phyloP scores from a whole-genome alignment of 2,888 invertebrate species.

The Rutpela maculata region DNA sequence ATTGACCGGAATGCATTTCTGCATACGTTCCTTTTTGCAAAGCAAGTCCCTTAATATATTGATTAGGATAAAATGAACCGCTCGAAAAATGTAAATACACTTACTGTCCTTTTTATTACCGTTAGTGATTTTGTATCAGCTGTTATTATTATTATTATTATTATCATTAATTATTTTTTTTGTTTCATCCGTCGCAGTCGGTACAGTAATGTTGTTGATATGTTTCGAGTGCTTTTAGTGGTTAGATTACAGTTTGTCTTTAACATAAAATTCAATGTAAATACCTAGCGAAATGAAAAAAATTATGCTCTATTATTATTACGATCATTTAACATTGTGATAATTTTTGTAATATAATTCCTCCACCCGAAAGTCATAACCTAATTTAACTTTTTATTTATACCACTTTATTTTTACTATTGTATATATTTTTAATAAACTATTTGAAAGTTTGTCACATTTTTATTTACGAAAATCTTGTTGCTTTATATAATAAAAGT shows the following conservation, averaged over 20 bases:
- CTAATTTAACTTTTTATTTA: slow-evolving; percentile 60
- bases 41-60: slow-evolving; percentile 48
- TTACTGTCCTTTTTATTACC: slow-evolving; percentile 49
- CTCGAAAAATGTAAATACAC: slow-evolving; percentile 57
- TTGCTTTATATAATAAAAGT: slow-evolving; percentile 52
- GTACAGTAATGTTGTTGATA: slow-evolving; percentile 62
- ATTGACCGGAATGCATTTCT: slow-evolving; percentile 71
- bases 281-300: slow-evolving; percentile 66
- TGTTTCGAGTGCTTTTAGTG: slow-evolving; percentile 62
- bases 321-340: slow-evolving; percentile 60
- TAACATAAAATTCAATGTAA: slow-evolving; percentile 66
- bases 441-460: slow-evolving; percentile 44
- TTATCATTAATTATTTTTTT: neutral
- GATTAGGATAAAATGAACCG: slow-evolving; percentile 28
- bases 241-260: slow-evolving; percentile 65
- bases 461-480: slow-evolving; percentile 50
- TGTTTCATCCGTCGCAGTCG: slow-evolving; percentile 14
- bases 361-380: slow-evolving; percentile 61
- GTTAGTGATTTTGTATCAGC: slow-evolving; percentile 27
- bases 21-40: slow-evolving; percentile 61
- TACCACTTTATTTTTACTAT: slow-evolving; percentile 49
- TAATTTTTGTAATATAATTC: slow-evolving; percentile 59
- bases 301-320: slow-evolving; percentile 60
- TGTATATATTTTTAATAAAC: slow-evolving; percentile 53
- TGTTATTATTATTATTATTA: slow-evolving; percentile 15